A percentile compares a stretch with the other conserved stretches of the same genome.
Evolutionary conservation across 2,888 invertebrate species (phyloP).

Genomic region (Miltochrista miniata): DNA sequence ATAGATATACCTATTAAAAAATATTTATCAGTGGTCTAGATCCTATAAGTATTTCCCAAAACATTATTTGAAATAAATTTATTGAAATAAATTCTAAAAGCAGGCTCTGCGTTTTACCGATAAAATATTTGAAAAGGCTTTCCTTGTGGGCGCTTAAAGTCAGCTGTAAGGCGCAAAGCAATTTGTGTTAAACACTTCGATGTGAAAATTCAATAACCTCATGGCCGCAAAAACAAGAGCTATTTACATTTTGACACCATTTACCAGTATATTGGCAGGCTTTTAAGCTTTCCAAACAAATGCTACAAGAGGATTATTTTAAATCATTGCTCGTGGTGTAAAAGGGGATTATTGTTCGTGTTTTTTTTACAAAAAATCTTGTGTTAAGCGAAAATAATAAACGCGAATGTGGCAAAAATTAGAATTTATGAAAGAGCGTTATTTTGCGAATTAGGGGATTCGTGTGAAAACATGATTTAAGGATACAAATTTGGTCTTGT

Average conservation of each 20-base stretch:
- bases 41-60: too few relatives aligned
- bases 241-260: conserved; percentile 25
- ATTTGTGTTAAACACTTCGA: conserved; percentile 3
- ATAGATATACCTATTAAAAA: too few relatives aligned
- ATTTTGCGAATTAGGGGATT: not conserved
- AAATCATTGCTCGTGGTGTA: conserved; percentile 4
- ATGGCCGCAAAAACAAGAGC: conserved; percentile 14
- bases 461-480: conserved; percentile 1
- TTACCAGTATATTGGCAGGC: conserved; percentile 32
- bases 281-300: conserved; percentile 32
- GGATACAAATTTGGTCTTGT: not conserved
- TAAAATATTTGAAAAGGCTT: not conserved
- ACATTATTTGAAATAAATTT: too few relatives aligned
- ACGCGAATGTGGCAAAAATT: conserved; percentile 2
- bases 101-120: too few relatives aligned
- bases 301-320: conserved; percentile 18
- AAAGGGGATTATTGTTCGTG: conserved; percentile 9
- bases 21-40: too few relatives aligned
- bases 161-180: not conserved
- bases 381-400: not conserved
- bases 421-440: not conserved
- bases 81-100: too few relatives aligned
- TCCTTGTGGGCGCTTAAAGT: not conserved
- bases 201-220: conserved; percentile 16
- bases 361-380: not conserved